Evolutionary conservation across 2,113 vertebrate species (phyloP), one percentile per base, ranked within the genome.

Genomic region (Rhinichthys klamathensis): DNA sequence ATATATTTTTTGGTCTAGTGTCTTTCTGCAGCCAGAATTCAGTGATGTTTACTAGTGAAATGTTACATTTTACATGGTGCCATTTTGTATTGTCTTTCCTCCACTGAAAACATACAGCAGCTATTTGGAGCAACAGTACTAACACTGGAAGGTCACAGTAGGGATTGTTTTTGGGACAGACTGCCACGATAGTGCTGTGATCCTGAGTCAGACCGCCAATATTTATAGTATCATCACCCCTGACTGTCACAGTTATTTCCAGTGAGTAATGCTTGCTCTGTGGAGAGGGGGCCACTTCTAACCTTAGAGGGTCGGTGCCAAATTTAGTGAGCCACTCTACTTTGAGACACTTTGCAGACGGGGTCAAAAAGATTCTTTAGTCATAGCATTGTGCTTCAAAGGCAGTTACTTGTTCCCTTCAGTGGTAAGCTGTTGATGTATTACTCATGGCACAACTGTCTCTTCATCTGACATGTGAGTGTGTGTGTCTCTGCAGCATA

Each of bases 401-500:
- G 12, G 56, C 63, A 72, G 13, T 11, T 56, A 21, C 58, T 54
- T 10, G 9, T 27, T 18, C 41, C 65, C 69, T 51, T 74, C 8
- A 3, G 54, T 84, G 25, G 23, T 74, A 3, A 25, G 38, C 44
- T 46, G 11, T 74, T 44, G 11, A 44, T 74, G 30, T n/a, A 65
- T 32, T 32, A 51, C 58, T 61, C 18, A 44, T 67, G 23, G 35
- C 2, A 9, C 12, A n/a, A 72, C 54, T 60, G 72, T 35, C 21
- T 56, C 58, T 13, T 46, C 72, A 35, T 46, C 82, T 78, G 67
- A 72, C 27, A 2, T 4, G 30, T 30, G 30, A 32, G 30, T 27
- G 78, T 25, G 32, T 82, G 7, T 82, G 58, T 72, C 80, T 58
- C 13, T 88, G 81, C 91, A 99, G 98, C 21, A 95, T 96, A 85